These are phyloP conservation scores for Odontothrips loti DNA, from an alignment of 2,888 invertebrate genomes.

Conservation along the genomic window DNA sequence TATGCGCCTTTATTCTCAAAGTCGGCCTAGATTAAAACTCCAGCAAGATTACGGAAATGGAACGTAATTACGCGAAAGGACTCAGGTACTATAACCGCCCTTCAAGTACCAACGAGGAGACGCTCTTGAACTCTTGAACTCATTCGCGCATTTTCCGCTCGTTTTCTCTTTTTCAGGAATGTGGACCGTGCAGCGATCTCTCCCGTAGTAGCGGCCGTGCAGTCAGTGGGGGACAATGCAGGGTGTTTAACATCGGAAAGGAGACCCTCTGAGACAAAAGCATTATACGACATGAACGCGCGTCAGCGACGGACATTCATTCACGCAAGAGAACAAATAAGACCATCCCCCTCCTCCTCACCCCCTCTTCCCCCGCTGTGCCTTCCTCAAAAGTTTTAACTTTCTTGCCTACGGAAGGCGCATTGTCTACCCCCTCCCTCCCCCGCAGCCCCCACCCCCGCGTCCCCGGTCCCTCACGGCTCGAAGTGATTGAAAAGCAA, in stretches of 20 bases:
- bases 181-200: no score
- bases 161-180: no score
- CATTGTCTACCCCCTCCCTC: neutral
- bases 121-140: no score
- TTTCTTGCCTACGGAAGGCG: neutral
- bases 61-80: no score
- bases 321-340: constrained; percentile 21
- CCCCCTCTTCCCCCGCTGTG: neutral
- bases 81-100: no score
- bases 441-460: neutral
- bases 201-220: no score
- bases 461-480: neutral
- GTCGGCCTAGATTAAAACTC: no score
- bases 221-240: neutral
- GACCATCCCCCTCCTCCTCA: neutral
- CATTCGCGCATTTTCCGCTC: no score
- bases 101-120: no score
- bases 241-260: constrained; percentile 1
- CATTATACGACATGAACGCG: no score
- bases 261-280: neutral
- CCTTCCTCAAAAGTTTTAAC: constrained; percentile 25
- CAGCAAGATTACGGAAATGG: no score
- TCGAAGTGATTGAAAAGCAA: constrained; percentile 24
- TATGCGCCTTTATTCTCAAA: no score
- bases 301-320: neutral